Evolutionary conservation across 2,113 vertebrate genomes (phyloP), one percentile per base, ranked within the genome.

Genomic region (Sturnus vulgaris): DNA sequence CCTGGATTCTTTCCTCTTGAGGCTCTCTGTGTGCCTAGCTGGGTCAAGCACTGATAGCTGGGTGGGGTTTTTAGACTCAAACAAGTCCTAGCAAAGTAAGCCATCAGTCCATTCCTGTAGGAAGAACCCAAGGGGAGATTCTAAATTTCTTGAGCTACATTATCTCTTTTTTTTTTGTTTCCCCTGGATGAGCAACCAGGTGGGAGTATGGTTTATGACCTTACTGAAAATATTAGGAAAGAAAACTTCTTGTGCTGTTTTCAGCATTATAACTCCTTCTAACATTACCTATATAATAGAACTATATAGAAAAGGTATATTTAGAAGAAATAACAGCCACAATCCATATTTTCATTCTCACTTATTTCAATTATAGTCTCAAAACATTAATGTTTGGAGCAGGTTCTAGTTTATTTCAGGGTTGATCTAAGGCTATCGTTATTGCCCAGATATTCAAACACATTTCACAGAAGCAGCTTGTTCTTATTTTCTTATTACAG

Each of bases 131-230:
- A 31, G 10, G 11, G 6, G 4, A 69, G 1, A 64, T 83, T 83
- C 55, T 64, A n/a, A 44, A 78, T 87, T 57, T 37, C 21, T 40
- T 82, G n/a, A 64, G 6, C 27, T 52, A 12, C 0, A 0, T 17
- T 61, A 20, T 50, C 5, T 57, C 3, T 28, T 3, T 3, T 23
- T 30, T n/a, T 47, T 39, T 31, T 24, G 30, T 12, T 16, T 3
- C 19, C 2, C 0, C 7, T 3, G 5, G 10, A 50, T 27, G 12
- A 76, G 21, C 15, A 76, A 35, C 8, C 8, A 61, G 5, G 1
- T 49, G 18, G 42, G 11, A 80, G 5, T 39, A 25, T 35, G 61
- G 4, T 27, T 69, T 86, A 77, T 72, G 18, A 61, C 3, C 2
- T 25, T 44, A 27, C 3, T 46, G 50, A n/a, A 25, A 78, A 39